Conservation (phyloP, 2,888 invertebrate species). For the Tillus elongatus region DNA sequence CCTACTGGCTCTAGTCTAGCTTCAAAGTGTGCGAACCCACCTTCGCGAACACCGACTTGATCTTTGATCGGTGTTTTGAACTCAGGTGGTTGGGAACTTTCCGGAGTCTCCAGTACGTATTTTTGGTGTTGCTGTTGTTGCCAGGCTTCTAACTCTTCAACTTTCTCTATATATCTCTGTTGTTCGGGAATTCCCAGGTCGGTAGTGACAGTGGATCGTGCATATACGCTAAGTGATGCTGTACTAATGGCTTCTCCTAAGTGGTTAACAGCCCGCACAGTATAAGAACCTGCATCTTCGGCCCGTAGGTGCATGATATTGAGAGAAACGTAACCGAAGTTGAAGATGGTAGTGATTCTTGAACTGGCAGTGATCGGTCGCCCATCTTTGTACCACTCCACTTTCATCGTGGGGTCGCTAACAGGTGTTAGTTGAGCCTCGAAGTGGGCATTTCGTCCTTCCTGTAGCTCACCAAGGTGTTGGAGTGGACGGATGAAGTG, state of each 20-base stretch:
- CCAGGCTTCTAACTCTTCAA: constrained; percentile 84
- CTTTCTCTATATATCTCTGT: constrained; percentile 82
- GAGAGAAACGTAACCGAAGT: constrained; percentile 97
- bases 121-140: constrained; percentile 73
- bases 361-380: constrained; percentile 93
- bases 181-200: constrained; percentile 81
- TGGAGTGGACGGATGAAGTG: constrained; percentile 81
- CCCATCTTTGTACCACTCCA: constrained; percentile 94
- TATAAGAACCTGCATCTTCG: constrained; percentile 95
- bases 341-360: constrained; percentile 94
- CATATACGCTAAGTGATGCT: constrained; percentile 64
- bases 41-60: constrained; percentile 78
- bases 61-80: constrained; percentile 85
- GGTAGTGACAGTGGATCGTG: constrained; percentile 73
- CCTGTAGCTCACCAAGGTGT: constrained; percentile 77
- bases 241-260: constrained; percentile 84
- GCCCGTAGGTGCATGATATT: constrained; percentile 97
- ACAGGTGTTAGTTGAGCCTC: constrained; percentile 88
- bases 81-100: constrained; percentile 71
- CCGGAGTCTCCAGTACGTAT: constrained; percentile 70
- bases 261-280: constrained; percentile 83
- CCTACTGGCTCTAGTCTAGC: constrained; percentile 89
- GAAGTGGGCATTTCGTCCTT: constrained; percentile 86
- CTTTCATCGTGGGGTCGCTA: constrained; percentile 87
- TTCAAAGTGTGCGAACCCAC: constrained; percentile 92